Conservation (phyloP, 2,888 invertebrate species). For the Lathronympha strigana region DNA sequence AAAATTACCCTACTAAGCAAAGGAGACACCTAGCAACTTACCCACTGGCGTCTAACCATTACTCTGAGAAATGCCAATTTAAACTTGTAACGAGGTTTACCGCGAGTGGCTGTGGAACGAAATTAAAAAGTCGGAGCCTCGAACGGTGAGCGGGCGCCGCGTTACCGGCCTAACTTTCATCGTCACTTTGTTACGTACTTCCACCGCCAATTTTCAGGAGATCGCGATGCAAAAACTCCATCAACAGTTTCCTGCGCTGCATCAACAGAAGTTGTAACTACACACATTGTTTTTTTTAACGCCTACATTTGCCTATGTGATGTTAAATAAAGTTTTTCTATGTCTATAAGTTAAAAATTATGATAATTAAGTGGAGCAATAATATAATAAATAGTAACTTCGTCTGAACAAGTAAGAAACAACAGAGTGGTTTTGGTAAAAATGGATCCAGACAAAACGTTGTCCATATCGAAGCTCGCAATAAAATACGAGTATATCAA, state of each 20-base stretch:
- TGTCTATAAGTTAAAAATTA: too few species aligned
- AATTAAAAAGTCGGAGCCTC: constrained; percentile 79
- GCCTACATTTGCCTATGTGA: too few species aligned
- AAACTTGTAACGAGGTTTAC: constrained; percentile 83
- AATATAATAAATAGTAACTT: too few species aligned
- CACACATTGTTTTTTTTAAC: too few species aligned
- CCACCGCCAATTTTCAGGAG: constrained; percentile 60
- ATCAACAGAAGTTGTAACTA: neutral
- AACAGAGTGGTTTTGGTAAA: neutral
- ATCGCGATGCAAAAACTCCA: constrained; percentile 60
- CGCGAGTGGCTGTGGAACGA: constrained; percentile 79
- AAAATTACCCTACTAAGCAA: constrained; percentile 71
- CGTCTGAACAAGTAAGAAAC: neutral
- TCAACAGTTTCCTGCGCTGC: constrained; percentile 2
- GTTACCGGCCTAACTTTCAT: constrained; percentile 77
- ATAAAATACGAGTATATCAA: constrained; percentile 16
- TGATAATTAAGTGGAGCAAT: too few species aligned
- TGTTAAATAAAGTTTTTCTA: too few species aligned
- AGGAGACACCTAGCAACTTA: constrained; percentile 72
- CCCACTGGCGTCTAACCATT: constrained; percentile 76
- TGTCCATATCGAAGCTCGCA: neutral
- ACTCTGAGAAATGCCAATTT: constrained; percentile 83
- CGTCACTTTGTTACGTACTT: constrained; percentile 73
- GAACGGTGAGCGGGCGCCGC: constrained; percentile 61
- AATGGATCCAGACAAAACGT: neutral